Base-by-base conservation (phyloP, 2,888 invertebrate genomes). In the Tribolium freemani region DNA sequence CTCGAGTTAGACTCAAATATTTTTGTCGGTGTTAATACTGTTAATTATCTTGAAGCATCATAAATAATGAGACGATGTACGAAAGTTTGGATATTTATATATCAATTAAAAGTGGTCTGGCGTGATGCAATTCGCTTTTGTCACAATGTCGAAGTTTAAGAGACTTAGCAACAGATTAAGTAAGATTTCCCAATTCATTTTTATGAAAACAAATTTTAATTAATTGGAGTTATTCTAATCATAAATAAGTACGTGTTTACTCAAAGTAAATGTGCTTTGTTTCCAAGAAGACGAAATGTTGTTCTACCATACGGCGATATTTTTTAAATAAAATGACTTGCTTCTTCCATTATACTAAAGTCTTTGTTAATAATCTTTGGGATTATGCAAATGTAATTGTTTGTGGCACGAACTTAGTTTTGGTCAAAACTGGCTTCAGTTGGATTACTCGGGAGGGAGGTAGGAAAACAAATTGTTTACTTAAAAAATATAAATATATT, bases 1-100 rank as follows among this genome's bases (percentile, higher is more conserved):
- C 8, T 31, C 10, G n/a, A 38, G 38, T n/a, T 38, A 38, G 8
- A 38, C 38, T 38, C 38, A 38, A 38, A 38, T 38, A 38, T 38
- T 38, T 38, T 38, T 38, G 38, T 38, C 9, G 8, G 38, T 38
- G 38, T 26, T 26, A 26, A 26, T 26, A 26, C 26, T 38, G 38
- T 38, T 50, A 48, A 38, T 63, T 63, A 63, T 63, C 63, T 63
- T 50, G 50, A 50, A 51, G 48, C 50, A 20, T 31, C 63, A 50
- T 50, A 63, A 48, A 63, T 63, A 63, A 63, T 50, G 8, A 50
- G 38, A 38, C 38, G 8, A 38, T 38, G 38, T 38, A 38, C 5
- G 48, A 51, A 20, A 51, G 20, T 20, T 20, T 20, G 20, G 13
- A 20, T 51, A 20, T 51, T n/a, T 48, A 48, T 48, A 13, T 48